Evolutionary conservation across 2,797 vertebrate genomes (phyloP).

Genomic region (Cichlasoma orientale): DNA sequence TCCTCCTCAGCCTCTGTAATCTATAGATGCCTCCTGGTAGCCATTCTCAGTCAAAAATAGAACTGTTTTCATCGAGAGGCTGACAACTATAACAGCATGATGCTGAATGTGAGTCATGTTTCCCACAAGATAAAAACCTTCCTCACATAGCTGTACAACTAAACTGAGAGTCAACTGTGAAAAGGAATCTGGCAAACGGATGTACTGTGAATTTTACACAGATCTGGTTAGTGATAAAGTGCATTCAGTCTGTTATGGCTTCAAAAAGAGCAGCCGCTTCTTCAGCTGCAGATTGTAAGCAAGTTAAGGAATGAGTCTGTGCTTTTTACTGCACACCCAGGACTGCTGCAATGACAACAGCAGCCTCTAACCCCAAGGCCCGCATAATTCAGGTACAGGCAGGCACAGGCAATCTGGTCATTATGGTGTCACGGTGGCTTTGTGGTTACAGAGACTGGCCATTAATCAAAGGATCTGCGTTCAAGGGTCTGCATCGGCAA

Average conservation of each 20-base stretch:
- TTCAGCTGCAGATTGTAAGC: background rate
- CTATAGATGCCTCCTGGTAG: slow-evolving; percentile 42
- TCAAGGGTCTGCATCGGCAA: background rate
- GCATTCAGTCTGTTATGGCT: background rate
- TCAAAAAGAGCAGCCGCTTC: slow-evolving; percentile 9
- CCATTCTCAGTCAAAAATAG: slow-evolving; percentile 66
- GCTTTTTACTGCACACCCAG: background rate
- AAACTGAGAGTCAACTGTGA: slow-evolving; percentile 40
- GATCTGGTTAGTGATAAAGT: background rate
- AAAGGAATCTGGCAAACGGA: slow-evolving; percentile 31
- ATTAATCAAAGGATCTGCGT: slow-evolving; percentile 18
- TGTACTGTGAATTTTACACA: slow-evolving; percentile 14
- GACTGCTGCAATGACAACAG: background rate
- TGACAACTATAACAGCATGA: slow-evolving; percentile 67
- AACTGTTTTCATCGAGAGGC: slow-evolving; percentile 51
- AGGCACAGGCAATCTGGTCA: background rate
- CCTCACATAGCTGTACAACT: slow-evolving; percentile 45
- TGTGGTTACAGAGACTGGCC: background rate
- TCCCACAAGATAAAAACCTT: slow-evolving; percentile 56
- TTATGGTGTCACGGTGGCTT: background rate
- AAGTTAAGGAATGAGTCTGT: background rate
- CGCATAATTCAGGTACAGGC: slow-evolving; percentile 7
- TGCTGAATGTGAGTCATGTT: slow-evolving; percentile 70
- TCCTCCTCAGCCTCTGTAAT: slow-evolving; percentile 40
- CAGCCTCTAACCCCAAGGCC: background rate